Evolutionary conservation across 2,888 invertebrate genomes (phyloP), one percentile per base, ranked within the genome.

Genomic region (Standfussiana lucernea): DNA sequence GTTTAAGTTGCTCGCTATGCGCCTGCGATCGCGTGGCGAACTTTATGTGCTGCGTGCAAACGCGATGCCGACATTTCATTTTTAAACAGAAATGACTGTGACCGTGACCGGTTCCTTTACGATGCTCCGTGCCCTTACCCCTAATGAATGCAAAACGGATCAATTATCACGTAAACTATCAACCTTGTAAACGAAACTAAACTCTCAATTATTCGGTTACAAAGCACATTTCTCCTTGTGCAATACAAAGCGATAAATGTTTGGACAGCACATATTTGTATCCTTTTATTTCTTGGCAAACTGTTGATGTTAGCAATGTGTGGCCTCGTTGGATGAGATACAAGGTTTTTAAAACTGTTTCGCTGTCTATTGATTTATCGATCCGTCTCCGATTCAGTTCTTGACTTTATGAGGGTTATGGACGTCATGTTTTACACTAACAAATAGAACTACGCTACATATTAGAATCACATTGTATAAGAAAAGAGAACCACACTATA

Each of bases 1-100:
- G 50, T 66, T 62, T 70, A 82, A 70, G 74, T 75, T 40, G 65
- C 37, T 66, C 24, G 73, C 68, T 72, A 50, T 75, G 84, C 75
- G 75, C 86, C 84, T 75, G 87, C 88, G 79, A 79, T 82, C 59
- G 82, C 78, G 80, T 83, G 80, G 84, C 80, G 79, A 87, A 85
- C 68, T 87, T 80, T 64, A 80, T 75, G 76, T 71, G 32, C 28
- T 83, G 74, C 78, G 83, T 87, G 82, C 70, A 69, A 85, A 80
- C 77, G 78, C 73, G 73, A 83, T 70, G 40, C 67, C 47, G 67
- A 72, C 68, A 70, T 80, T 80, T 73, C 61, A 80, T 82, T 81
- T 81, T 75, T 68, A 72, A 69, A 73, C 65, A 76, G 50, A 80
- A 84, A 84, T 80, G 1, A 77, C 69, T 77, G 53, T 87, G 84